These are phyloP conservation scores for Villa cingulata DNA, from an alignment of 2,888 invertebrate genomes.

Conservation along the genomic window DNA sequence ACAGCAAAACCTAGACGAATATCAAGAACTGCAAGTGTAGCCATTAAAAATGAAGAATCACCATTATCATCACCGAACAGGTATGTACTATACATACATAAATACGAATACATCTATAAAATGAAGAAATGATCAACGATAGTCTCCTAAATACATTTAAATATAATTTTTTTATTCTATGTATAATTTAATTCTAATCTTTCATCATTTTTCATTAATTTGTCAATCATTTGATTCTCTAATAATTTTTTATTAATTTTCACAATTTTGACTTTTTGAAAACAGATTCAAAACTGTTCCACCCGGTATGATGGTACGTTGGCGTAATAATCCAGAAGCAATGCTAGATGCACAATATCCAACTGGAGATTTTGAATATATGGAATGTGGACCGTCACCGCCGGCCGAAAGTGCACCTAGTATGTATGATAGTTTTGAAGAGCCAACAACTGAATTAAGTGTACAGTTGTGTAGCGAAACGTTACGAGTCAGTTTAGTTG, in stretches of 20 bases:
- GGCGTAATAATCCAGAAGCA: constrained; percentile 41
- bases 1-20: constrained; percentile 35
- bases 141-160: too few species aligned
- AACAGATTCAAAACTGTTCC: constrained; percentile 39
- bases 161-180: too few species aligned
- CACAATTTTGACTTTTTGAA: too few species aligned
- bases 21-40: constrained; percentile 34
- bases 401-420: constrained; percentile 69
- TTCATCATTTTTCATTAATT: neutral
- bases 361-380: constrained; percentile 55
- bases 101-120: too few species aligned
- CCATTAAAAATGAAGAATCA: constrained; percentile 35
- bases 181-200: too few species aligned
- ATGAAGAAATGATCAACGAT: too few species aligned
- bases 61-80: constrained; percentile 32
- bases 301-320: constrained; percentile 41
- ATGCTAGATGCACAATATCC: constrained; percentile 54
- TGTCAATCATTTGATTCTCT: too few species aligned
- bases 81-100: too few species aligned
- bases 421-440: constrained; percentile 68
- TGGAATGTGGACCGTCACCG: constrained; percentile 66
- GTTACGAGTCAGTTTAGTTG: constrained; percentile 56
- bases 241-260: too few species aligned
- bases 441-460: constrained; percentile 53
- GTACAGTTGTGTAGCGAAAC: constrained; percentile 62